These are phyloP conservation scores for Platypus cylindrus DNA, from an alignment of 2,888 invertebrate genomes.

Conservation along the genomic window DNA sequence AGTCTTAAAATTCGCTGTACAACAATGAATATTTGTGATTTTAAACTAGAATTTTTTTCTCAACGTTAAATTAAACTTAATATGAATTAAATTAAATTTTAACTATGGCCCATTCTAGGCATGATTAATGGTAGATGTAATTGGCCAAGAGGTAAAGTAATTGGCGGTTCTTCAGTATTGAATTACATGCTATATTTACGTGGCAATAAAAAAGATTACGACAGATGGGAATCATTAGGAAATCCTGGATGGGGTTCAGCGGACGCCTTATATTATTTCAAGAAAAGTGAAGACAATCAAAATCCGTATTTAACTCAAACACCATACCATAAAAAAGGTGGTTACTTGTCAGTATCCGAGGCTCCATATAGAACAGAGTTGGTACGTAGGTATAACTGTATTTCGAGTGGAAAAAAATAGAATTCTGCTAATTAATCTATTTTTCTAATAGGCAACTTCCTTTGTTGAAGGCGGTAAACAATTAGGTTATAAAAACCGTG, in stretches of 20 bases:
- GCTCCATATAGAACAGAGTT: slow-evolving; percentile 79
- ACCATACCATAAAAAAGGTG: slow-evolving; percentile 67
- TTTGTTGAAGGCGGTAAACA: slow-evolving; percentile 65
- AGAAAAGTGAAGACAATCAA: slow-evolving; percentile 82
- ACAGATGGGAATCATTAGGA: slow-evolving; percentile 75
- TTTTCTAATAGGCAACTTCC: slow-evolving; percentile 39
- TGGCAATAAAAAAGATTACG: slow-evolving; percentile 83
- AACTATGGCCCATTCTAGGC: slow-evolving; percentile 42
- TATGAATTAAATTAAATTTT: not conserved
- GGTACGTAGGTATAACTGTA: slow-evolving; percentile 9
- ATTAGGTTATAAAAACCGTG: slow-evolving; percentile 67
- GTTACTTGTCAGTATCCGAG: slow-evolving; percentile 73
- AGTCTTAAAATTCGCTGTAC: too few relatives aligned
- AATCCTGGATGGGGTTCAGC: slow-evolving; percentile 81
- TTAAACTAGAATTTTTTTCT: too few relatives aligned
- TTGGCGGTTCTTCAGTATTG: slow-evolving; percentile 79
- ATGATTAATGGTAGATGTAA: slow-evolving; percentile 77
- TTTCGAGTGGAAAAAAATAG: not conserved
- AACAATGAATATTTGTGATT: too few relatives aligned
- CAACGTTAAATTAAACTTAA: too few relatives aligned
- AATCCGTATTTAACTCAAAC: slow-evolving; percentile 73
- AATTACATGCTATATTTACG: slow-evolving; percentile 88
- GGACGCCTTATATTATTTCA: slow-evolving; percentile 71
- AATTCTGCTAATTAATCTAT: slow-evolving; percentile 21
- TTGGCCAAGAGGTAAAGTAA: slow-evolving; percentile 84